These are phyloP conservation scores for Drosophila setifemur DNA, from an alignment of 1,140 invertebrate genomes.

Conservation along the genomic window DNA sequence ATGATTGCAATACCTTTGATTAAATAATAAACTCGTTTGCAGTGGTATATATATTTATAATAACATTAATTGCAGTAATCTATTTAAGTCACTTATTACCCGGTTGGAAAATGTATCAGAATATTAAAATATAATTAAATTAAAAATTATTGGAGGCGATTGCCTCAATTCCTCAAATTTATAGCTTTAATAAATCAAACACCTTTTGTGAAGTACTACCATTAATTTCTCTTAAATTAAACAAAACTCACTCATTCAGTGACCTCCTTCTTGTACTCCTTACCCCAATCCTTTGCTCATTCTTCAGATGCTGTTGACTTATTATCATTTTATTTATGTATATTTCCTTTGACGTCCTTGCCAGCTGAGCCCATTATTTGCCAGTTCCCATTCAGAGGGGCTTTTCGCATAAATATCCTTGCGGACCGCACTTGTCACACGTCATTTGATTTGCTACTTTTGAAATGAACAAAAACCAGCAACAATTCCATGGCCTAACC, in stretches of 20 bases:
- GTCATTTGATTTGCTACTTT: slow-evolving; percentile 75
- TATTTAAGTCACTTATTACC: no score
- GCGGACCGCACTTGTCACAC: slow-evolving; percentile 64
- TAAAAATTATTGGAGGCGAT: no score
- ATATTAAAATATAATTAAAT: no score
- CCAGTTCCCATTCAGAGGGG: slow-evolving; percentile 3
- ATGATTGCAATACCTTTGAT: background rate
- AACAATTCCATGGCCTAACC: slow-evolving; percentile 53
- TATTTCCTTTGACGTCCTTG: slow-evolving; percentile 10
- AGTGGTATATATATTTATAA: no score
- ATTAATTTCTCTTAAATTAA: no score
- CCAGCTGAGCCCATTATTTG: slow-evolving; percentile 18
- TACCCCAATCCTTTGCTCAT: background rate
- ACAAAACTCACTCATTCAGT: no score
- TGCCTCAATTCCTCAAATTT: no score
- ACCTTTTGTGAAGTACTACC: no score
- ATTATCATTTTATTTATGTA: slow-evolving; percentile 35
- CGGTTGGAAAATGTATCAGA: no score
- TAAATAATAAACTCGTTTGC: no score
- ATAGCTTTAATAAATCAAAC: no score
- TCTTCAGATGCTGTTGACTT: slow-evolving; percentile 7
- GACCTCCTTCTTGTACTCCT: background rate
- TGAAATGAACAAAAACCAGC: slow-evolving; percentile 46
- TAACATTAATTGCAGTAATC: no score
- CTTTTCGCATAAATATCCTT: slow-evolving; percentile 55